These are phyloP conservation scores for Botia kubotai DNA, from an alignment of 2,797 vertebrate genomes.

Conservation along the genomic window DNA sequence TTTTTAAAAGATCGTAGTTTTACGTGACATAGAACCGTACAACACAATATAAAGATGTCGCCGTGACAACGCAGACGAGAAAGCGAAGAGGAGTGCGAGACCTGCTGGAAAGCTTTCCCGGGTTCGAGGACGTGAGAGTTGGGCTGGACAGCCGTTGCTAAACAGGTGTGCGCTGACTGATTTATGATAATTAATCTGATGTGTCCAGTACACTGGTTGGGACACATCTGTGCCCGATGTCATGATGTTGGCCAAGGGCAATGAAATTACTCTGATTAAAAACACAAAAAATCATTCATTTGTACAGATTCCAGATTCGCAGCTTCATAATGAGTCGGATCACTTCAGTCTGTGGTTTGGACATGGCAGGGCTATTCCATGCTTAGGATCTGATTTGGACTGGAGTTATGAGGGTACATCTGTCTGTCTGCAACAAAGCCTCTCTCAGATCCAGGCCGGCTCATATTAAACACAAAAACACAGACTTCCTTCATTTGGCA, in stretches of 20 bases:
- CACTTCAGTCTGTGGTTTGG: neutral
- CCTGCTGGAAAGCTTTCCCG: neutral
- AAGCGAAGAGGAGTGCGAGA: too few species aligned
- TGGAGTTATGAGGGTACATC: slow-evolving; percentile 20
- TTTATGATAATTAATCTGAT: slow-evolving; percentile 80
- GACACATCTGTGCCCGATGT: slow-evolving; percentile 76
- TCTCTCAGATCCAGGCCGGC: slow-evolving; percentile 2
- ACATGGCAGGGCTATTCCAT: neutral
- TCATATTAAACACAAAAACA: slow-evolving; percentile 20
- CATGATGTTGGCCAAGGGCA: slow-evolving; percentile 71
- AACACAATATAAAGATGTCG: too few species aligned
- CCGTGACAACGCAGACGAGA: too few species aligned
- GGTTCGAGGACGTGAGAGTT: slow-evolving; percentile 9
- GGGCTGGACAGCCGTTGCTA: slow-evolving; percentile 45
- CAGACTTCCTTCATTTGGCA: slow-evolving; percentile 22
- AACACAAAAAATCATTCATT: slow-evolving; percentile 17
- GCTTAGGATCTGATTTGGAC: neutral
- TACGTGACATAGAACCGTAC: neutral
- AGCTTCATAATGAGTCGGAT: slow-evolving; percentile 18
- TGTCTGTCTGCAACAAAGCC: slow-evolving; percentile 15
- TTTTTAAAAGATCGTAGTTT: too few species aligned
- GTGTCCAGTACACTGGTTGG: slow-evolving; percentile 63
- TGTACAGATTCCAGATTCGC: neutral
- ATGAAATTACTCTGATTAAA: slow-evolving; percentile 64
- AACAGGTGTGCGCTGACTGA: slow-evolving; percentile 71